Evolutionary conservation across 2,888 invertebrate species (phyloP), one percentile per base, ranked within the genome.

Genomic region (Harpagoxenus sublaevis): DNA sequence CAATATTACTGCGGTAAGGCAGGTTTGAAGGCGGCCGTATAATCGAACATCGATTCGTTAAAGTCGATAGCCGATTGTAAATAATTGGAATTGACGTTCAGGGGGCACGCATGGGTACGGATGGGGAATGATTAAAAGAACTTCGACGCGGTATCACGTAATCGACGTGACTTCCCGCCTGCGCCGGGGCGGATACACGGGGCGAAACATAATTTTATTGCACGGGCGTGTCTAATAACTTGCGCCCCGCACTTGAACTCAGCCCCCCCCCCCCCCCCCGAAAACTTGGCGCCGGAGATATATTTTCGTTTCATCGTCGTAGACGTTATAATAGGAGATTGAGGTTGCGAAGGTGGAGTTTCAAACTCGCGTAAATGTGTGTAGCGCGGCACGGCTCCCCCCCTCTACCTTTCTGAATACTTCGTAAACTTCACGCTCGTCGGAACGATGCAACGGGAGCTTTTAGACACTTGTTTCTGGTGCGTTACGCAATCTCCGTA

Each of bases 391-490:
- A 73, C 75, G 81, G 82, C 84, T 84, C 87, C 15, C 48, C 5
- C 48, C 4, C 88, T 86, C 88, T 73, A 0, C 85, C 89, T 89
- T 88, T 89, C 90, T 90, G 90, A 90, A 90, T 90, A 90, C 90
- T 90, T 89, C 78, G 85, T 77, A 85, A 90, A 90, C 87, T 90
- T 90, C 83, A 57, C 75, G 39, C 86, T 70, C 65, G 85, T 60
- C 73, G 65, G 65, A 77, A 77, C 86, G 86, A 85, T 84, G 83
- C 88, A 77, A 75, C 84, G 85, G 74, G 85, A 86, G 88, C 89
- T 89, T 89, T 89, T 85, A 87, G 86, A 85, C 85, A 81, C 83
- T 89, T 70, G 86, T 86, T 85, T 75, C 55, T 66, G 55, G 70
- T 85, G 81, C 83, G 84, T 84, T 68, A 71, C 55, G 77, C 81